A percentile compares a stretch with the other conserved stretches of the same genome.
Conservation (phyloP, 1,140 invertebrate species). For the Physella acuta region DNA sequence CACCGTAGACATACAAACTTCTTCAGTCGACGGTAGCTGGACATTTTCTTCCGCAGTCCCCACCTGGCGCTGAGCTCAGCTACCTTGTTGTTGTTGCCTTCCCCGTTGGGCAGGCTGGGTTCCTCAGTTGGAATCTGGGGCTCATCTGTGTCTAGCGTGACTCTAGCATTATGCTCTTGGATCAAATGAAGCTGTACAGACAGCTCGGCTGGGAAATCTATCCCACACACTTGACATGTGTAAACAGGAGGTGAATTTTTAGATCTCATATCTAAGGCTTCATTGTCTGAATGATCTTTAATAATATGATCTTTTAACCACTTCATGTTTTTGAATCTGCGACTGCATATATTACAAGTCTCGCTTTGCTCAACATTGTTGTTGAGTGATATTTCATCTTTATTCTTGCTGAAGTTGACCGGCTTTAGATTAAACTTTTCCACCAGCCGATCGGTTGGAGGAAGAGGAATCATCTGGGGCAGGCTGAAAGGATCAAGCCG, state of each 20-base stretch:
- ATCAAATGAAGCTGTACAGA: slow-evolving; percentile 65
- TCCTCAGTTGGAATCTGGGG: slow-evolving; percentile 25
- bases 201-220: slow-evolving; percentile 61
- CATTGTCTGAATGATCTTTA: slow-evolving; percentile 70
- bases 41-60: slow-evolving; percentile 35
- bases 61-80: slow-evolving; percentile 33
- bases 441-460: slow-evolving; percentile 29
- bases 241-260: slow-evolving; percentile 31
- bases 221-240: slow-evolving; percentile 63
- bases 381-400: slow-evolving; percentile 26
- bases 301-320: slow-evolving; percentile 86
- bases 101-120: slow-evolving; percentile 15
- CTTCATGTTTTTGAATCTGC: slow-evolving; percentile 84
- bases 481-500: slow-evolving; percentile 15
- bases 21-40: slow-evolving; percentile 60
- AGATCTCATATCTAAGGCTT: slow-evolving; percentile 33
- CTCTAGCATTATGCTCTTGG: slow-evolving; percentile 62
- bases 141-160: slow-evolving; percentile 45
- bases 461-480: slow-evolving; percentile 28
- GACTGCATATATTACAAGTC: slow-evolving; percentile 80
- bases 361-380: slow-evolving; percentile 33
- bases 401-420: slow-evolving; percentile 27
- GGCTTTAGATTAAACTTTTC: slow-evolving; percentile 26
- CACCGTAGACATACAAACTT: slow-evolving; percentile 86
- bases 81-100: slow-evolving; percentile 26